phyloP scores from a whole-genome alignment of 1,140 invertebrate genomes.

The Dendroctonus valens region DNA sequence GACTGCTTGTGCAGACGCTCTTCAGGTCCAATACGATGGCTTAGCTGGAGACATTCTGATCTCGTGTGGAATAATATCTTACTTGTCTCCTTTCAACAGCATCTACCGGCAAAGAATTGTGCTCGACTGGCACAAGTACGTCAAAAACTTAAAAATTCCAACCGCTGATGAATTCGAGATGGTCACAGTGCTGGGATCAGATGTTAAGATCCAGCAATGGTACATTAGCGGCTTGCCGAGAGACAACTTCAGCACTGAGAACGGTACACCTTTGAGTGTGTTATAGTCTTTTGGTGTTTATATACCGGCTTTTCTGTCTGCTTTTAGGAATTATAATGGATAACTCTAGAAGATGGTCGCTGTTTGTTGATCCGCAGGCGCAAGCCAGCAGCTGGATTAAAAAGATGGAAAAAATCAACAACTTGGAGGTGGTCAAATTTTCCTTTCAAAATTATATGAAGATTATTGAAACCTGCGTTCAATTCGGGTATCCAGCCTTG shows the following conservation, averaged over 20 bases:
- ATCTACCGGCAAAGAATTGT: conserved; percentile 62
- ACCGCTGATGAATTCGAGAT: conserved; percentile 74
- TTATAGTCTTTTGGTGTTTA: not conserved
- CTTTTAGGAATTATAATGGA: conserved; percentile 62
- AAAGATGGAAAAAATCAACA: conserved; percentile 83
- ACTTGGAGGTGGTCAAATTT: conserved; percentile 76
- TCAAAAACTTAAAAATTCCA: conserved; percentile 70
- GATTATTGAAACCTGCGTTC: conserved; percentile 77
- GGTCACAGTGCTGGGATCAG: conserved; percentile 72
- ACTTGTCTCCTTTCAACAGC: conserved; percentile 80
- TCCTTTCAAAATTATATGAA: conserved; percentile 82
- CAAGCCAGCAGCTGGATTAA: conserved; percentile 94
- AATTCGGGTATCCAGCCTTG: conserved; percentile 80
- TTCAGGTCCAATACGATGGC: conserved; percentile 76
- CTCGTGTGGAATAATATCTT: conserved; percentile 87
- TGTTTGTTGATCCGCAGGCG: conserved; percentile 83
- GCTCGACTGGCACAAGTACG: conserved; percentile 68
- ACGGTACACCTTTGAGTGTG: conserved; percentile 57
- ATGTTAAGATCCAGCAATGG: conserved; percentile 86
- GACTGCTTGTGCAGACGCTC: conserved; percentile 72
- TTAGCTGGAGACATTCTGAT: conserved; percentile 85
- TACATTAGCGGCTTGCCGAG: conserved; percentile 82
- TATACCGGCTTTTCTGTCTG: not conserved
- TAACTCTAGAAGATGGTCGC: conserved; percentile 75
- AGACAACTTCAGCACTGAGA: conserved; percentile 88